Evolutionary conservation across 2,113 vertebrate species (phyloP), one percentile per base, ranked within the genome.

Genomic region (Diglossa brunneiventris): DNA sequence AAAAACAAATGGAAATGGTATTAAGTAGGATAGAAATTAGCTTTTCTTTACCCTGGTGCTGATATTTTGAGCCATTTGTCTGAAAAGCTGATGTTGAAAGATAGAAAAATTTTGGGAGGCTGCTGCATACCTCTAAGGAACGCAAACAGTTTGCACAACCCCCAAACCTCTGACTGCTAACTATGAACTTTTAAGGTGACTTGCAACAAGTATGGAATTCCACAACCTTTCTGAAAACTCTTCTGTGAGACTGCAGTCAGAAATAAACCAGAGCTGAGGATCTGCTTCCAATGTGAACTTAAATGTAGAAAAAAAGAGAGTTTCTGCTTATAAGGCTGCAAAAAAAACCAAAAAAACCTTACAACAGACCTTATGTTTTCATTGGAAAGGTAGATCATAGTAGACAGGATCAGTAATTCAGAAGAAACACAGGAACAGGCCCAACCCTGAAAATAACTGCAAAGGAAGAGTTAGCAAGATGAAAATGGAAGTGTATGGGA

Each of bases 351-450:
- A 37, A 37, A 7, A 47, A 59, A 28, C 28, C 21, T 33, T 3
- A 6, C 8, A 31, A 20, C 8, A 37, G 19, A 3, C 0, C 4
- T 55, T 50, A 8, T 23, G 14, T 53, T 76, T 84, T 62, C 8
- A 9, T 21, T 49, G 17, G 7, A 3, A 11, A 39, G 4, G 3
- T 73, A 76, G 3, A 35, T 7, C 11, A 8, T 23, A 10, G 1
- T 33, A 49, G 41, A 66, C 9, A 59, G 5, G 7, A 49, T 52
- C 33, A 72, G 5, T 35, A 83, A 76, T 52, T 23, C 53, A 59
- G 21, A 61, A 68, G 76, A 53, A 19, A 52, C 11, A 63, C 30
- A 16, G 30, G 37, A 42, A n/a, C 10, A 17, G 13, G 17, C 6
- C 8, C 22, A 90, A 41, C 2, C 3, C 26, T 74, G 61, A 69